A percentile compares a stretch with the other conserved stretches of the same genome.
Evolutionary conservation across 2,797 vertebrate genomes (phyloP).

Genomic region (Melanotaenia nigrans): DNA sequence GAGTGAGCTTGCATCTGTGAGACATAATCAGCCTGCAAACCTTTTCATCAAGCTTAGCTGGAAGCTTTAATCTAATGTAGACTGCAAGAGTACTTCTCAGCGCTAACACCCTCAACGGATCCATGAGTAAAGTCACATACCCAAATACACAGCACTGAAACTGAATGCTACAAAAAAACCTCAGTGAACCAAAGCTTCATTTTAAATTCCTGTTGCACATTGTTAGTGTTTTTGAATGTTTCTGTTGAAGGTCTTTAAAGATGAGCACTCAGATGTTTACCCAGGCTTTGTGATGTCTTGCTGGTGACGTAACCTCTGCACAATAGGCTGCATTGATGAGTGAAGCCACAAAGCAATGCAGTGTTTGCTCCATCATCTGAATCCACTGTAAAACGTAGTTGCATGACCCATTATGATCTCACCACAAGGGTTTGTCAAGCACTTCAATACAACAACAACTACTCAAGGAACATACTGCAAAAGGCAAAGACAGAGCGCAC

Average conservation of each 20-base stretch:
- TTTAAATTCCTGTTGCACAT: neutral
- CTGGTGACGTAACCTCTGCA: conserved; percentile 42
- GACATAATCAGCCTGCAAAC: neutral
- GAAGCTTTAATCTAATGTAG: neutral
- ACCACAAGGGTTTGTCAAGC: neutral
- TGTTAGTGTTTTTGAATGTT: neutral
- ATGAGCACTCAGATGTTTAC: conserved; percentile 9
- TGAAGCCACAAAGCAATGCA: conserved; percentile 12
- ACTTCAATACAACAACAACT: neutral
- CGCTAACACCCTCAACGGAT: neutral
- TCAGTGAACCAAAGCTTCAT: neutral
- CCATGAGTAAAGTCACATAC: neutral
- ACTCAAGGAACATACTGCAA: neutral
- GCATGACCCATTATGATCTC: neutral
- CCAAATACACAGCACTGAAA: neutral
- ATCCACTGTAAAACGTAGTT: conserved; percentile 20
- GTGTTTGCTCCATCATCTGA: conserved; percentile 9
- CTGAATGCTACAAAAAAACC: neutral
- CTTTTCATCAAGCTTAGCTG: neutral
- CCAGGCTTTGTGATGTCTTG: conserved; percentile 9
- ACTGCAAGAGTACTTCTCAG: neutral
- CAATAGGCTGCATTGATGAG: conserved; percentile 50
- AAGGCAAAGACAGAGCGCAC: neutral
- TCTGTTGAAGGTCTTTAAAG: conserved; percentile 1
- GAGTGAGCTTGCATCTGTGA: neutral